Evolutionary conservation across 2,797 vertebrate species (phyloP).

Genomic region (Dendrocincla tyrannina): DNA sequence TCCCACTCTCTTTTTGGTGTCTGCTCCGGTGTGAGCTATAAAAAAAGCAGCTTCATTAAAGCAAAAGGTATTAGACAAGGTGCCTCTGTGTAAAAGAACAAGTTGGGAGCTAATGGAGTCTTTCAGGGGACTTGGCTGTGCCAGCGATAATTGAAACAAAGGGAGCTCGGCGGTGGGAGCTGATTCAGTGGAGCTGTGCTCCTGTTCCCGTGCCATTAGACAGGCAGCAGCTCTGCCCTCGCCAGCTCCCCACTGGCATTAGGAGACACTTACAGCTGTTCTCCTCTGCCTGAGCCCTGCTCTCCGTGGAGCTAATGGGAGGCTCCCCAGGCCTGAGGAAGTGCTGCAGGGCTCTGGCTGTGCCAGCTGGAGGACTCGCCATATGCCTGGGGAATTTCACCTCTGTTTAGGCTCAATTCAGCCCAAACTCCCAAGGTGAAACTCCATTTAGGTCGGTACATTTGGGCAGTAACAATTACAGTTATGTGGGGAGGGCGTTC

Average conservation of each 20-base stretch:
- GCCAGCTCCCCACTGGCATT: conserved; percentile 28
- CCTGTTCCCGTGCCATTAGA: conserved; percentile 20
- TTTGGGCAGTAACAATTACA: background rate
- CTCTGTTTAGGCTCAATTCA: background rate
- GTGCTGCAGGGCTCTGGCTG: background rate
- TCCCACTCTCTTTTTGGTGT: background rate
- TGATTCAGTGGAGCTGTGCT: conserved; percentile 27
- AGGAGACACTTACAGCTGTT: conserved; percentile 40
- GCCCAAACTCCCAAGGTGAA: conserved; percentile 48
- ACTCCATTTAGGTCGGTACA: conserved; percentile 40
- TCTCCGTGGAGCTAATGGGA: conserved; percentile 1
- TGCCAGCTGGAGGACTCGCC: background rate
- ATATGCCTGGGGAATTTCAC: conserved; percentile 40
- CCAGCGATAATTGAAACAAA: conserved; percentile 60
- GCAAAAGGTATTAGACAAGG: background rate
- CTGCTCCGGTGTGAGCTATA: background rate
- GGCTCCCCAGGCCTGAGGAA: conserved; percentile 28
- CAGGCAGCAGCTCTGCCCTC: conserved; percentile 1
- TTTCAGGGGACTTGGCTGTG: conserved; percentile 16
- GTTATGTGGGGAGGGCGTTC: background rate
- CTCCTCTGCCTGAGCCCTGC: conserved; percentile 8
- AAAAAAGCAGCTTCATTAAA: conserved; percentile 15
- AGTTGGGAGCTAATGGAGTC: conserved; percentile 21
- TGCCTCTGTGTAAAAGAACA: background rate
- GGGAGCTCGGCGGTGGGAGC: conserved; percentile 16